Evolutionary conservation across 2,888 invertebrate species (phyloP), one percentile per base, ranked within the genome.

Genomic region (Notodonta ziczac): DNA sequence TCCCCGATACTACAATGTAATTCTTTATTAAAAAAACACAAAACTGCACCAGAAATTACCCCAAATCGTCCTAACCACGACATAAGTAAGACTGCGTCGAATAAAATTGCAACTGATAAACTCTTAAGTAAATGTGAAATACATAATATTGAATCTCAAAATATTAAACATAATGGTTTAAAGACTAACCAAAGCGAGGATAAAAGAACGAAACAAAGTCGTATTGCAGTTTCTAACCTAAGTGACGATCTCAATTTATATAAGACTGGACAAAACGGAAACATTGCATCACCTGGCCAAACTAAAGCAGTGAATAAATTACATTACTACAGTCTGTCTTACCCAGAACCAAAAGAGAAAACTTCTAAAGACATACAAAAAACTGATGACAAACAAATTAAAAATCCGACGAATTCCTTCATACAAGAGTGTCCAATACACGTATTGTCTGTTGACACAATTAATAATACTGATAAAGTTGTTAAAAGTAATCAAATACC

Each of bases 391-490:
- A n/a, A n/a, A n/a, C n/a, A 6, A n/a, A n/a, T 5, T 46, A 46
- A 46, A 46, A 46, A 46, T 46, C 42, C 9, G 10, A 10, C 9
- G 10, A 42, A 10, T 4, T 10, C 42, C 12, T 8, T 42, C 12
- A 42, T 10, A 42, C 42, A 42, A 52, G 24, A 52, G 3, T 8
- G 39, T 8, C 14, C 54, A n/a, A 35, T 54, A 7, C 54, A 54
- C 8, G 39, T 54, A 54, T 54, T 54, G 24, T 54, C 54, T 35
- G 54, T 54, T 13, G 39, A 39, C 6, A 54, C 7, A 39, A 54
- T 54, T 39, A 54, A 54, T 39, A 39, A 14, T 32, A 52, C 5
- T 52, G 24, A 52, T 4, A 16, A 24, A n/a, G 4, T 32, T 52
- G 5, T 32, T 13, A 24, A 32, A 12, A 32, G 7, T 35, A 35